Conservation (phyloP, 2,888 invertebrate genomes). For the Eutolmus rufibarbis region DNA sequence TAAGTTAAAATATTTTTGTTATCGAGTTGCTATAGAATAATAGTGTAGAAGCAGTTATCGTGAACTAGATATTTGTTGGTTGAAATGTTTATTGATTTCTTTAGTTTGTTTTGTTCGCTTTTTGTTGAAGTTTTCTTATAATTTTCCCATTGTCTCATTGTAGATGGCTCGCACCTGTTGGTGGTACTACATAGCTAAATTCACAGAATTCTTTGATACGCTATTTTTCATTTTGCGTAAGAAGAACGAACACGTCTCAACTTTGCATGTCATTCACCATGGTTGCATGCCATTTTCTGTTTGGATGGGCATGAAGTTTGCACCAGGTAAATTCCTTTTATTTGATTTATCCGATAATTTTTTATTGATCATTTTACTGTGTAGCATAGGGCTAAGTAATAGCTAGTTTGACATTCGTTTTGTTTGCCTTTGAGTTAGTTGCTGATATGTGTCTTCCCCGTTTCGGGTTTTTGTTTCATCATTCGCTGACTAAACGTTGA, state of each 20-base stretch:
- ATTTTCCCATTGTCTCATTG: slow-evolving; percentile 51
- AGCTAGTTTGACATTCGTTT: background rate
- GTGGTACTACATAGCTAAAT: slow-evolving; percentile 98
- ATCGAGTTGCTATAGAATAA: slow-evolving; percentile 22
- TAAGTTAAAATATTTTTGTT: slow-evolving; percentile 57
- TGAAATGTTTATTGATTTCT: background rate
- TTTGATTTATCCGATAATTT: slow-evolving; percentile 21
- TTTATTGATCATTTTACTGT: background rate
- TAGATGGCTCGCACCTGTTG: slow-evolving; percentile 93
- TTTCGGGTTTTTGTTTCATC: slow-evolving; percentile 4
- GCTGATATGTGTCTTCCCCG: background rate
- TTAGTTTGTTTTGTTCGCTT: background rate
- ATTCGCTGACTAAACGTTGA: background rate
- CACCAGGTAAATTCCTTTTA: slow-evolving; percentile 72
- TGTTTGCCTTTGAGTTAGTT: background rate
- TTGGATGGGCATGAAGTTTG: slow-evolving; percentile 95
- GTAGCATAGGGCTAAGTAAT: background rate
- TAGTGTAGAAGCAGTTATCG: background rate
- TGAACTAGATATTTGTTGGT: background rate
- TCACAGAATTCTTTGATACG: slow-evolving; percentile 96
- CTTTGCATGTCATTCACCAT: slow-evolving; percentile 94
- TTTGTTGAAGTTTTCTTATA: slow-evolving; percentile 41
- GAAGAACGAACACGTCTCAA: slow-evolving; percentile 92
- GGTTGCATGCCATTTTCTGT: slow-evolving; percentile 96
- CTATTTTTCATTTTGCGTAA: slow-evolving; percentile 95